Percentiles rank a stretch among this genome's conserved stretches.
Conservation (phyloP, 1,140 invertebrate species). For the Lordiphosa clarofinis region DNA sequence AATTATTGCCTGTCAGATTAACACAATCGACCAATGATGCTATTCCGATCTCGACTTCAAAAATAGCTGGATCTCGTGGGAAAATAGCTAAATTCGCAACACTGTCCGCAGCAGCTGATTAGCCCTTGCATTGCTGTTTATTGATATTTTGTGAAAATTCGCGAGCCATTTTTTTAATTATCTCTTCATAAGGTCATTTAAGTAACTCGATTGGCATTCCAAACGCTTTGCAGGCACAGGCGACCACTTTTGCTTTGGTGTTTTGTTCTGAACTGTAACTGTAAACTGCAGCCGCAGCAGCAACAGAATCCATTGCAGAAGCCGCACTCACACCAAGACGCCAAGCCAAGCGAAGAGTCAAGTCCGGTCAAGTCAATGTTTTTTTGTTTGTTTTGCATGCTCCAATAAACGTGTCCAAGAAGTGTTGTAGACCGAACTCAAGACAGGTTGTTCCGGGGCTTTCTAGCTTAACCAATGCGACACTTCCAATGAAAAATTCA, state of each 20-base stretch:
- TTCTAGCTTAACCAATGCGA: constrained; percentile 78
- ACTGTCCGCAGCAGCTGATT: no score
- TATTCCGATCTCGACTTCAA: no score
- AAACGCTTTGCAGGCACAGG: constrained; percentile 5
- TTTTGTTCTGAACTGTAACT: constrained; percentile 39
- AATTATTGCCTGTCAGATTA: no score
- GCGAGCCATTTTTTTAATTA: no score
- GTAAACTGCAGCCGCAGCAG: constrained; percentile 6
- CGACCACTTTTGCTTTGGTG: constrained; percentile 54
- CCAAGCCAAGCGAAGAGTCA: neutral
- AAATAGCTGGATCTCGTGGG: no score
- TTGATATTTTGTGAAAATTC: no score
- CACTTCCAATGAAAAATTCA: constrained; percentile 73
- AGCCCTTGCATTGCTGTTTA: no score
- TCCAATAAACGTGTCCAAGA: constrained; percentile 11
- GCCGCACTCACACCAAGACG: constrained; percentile 21
- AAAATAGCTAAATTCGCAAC: no score
- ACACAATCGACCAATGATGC: no score
- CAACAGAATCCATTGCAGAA: constrained; percentile 34
- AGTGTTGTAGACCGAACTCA: neutral
- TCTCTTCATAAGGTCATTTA: no score
- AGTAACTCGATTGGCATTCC: no score
- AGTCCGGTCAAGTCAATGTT: neutral
- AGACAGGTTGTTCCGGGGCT: constrained; percentile 25
- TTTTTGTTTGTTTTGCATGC: constrained; percentile 11